These are phyloP conservation scores for Gadus chalcogrammus DNA, from an alignment of 2,113 vertebrate species.

Conservation along the genomic window DNA sequence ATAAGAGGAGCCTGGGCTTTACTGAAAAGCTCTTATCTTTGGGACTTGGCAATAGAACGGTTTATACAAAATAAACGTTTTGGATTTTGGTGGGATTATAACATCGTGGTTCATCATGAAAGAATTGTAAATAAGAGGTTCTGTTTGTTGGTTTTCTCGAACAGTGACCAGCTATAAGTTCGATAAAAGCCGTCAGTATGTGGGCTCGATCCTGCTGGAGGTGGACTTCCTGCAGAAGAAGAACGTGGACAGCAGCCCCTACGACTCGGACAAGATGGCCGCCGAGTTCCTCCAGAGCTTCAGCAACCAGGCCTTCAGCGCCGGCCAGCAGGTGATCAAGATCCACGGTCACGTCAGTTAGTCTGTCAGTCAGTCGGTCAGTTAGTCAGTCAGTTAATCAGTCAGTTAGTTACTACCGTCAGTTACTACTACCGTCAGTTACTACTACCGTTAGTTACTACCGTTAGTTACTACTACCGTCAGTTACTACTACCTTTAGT, in stretches of 20 bases:
- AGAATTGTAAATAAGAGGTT: no score
- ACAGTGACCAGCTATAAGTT: slow-evolving; percentile 86
- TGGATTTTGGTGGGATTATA: no score
- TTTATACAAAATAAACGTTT: no score
- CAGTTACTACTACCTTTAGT: no score
- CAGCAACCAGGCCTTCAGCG: slow-evolving; percentile 86
- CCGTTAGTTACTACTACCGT: no score
- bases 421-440: no score
- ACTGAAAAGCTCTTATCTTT: no score
- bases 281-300: slow-evolving; percentile 89
- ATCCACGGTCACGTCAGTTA: neutral
- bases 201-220: slow-evolving; percentile 88
- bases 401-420: neutral
- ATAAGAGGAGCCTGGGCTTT: no score
- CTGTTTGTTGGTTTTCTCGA: no score
- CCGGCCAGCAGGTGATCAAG: slow-evolving; percentile 83
- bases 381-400: neutral
- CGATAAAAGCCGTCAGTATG: slow-evolving; percentile 88
- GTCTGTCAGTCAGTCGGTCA: neutral
- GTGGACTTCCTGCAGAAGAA: slow-evolving; percentile 98
- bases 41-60: no score
- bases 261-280: slow-evolving; percentile 93
- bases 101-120: no score
- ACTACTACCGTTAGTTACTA: no score
- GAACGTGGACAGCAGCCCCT: slow-evolving; percentile 86